These are phyloP conservation scores for Germaria angustata DNA, from an alignment of 2,888 invertebrate genomes.

Conservation along the genomic window DNA sequence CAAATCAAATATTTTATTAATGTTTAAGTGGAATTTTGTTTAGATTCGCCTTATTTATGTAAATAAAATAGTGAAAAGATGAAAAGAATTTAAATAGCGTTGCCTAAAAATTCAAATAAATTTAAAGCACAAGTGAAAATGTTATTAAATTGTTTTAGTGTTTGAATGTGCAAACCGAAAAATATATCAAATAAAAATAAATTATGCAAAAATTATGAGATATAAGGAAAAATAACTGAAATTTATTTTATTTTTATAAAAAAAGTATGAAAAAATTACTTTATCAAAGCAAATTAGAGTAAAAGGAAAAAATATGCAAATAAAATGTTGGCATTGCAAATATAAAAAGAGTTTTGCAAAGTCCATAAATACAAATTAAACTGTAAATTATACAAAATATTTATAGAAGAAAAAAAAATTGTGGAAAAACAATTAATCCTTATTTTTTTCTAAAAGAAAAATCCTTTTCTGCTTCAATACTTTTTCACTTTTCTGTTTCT, in stretches of 20 bases:
- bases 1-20: constrained; percentile 24
- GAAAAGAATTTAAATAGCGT: constrained; percentile 1
- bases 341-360: neutral
- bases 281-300: neutral
- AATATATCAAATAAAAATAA: neutral
- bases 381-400: too few species aligned
- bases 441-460: neutral
- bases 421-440: neutral
- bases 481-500: constrained; percentile 26
- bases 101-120: constrained; percentile 1
- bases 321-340: neutral
- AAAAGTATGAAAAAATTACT: constrained; percentile 35
- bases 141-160: constrained; percentile 17
- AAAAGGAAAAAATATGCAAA: neutral
- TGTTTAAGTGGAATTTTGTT: constrained; percentile 28
- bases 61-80: constrained; percentile 21
- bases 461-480: neutral
- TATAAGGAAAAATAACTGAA: constrained; percentile 20
- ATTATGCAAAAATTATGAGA: constrained; percentile 43
- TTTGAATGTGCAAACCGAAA: neutral
- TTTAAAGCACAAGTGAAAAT: constrained; percentile 18
- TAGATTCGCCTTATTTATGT: constrained; percentile 16
- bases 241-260: constrained; percentile 9
- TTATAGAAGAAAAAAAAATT: neutral
- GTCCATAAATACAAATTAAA: too few species aligned